Conservation (phyloP, 2,113 vertebrate species). For the Calidris pugnax region DNA sequence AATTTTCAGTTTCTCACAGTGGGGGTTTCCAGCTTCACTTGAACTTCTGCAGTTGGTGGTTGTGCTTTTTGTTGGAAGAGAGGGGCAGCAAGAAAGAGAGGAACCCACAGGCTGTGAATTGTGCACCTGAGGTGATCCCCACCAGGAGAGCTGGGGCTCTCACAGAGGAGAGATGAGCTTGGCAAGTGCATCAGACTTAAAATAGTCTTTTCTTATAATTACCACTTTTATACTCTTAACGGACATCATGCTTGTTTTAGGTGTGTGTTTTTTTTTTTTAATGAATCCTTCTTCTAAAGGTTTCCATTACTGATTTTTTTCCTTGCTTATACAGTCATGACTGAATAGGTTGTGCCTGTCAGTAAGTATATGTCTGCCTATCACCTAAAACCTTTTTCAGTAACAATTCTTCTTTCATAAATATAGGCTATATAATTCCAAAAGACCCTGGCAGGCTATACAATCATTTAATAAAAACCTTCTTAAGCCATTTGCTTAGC, state of each 20-base stretch:
- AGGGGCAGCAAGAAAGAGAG: not conserved
- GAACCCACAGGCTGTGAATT: not conserved
- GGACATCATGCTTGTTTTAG: not conserved
- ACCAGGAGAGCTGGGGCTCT: accelerated
- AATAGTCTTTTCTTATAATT: not conserved
- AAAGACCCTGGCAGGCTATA: not conserved
- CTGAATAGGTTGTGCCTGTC: not conserved
- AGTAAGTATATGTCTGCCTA: not conserved
- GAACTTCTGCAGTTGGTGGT: not conserved
- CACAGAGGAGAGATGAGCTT: not conserved
- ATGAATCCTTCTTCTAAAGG: not conserved
- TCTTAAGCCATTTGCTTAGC: slow-evolving; percentile 6
- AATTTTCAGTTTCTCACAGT: not conserved
- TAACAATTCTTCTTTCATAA: slow-evolving; percentile 18
- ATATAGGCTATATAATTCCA: not conserved
- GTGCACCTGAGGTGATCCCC: not conserved
- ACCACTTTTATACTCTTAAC: not conserved
- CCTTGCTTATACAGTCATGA: not conserved
- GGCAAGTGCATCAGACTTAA: not conserved
- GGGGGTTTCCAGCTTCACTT: not conserved
- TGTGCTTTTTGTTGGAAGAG: not conserved
- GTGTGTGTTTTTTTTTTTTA: not conserved
- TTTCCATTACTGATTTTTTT: not conserved
- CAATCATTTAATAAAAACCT: slow-evolving; percentile 19
- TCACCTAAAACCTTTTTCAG: not conserved